A percentile compares a stretch with the other conserved stretches of the same genome.
phyloP scores from a whole-genome alignment of 2,797 vertebrate genomes.

The Enteromius anoplus region DNA sequence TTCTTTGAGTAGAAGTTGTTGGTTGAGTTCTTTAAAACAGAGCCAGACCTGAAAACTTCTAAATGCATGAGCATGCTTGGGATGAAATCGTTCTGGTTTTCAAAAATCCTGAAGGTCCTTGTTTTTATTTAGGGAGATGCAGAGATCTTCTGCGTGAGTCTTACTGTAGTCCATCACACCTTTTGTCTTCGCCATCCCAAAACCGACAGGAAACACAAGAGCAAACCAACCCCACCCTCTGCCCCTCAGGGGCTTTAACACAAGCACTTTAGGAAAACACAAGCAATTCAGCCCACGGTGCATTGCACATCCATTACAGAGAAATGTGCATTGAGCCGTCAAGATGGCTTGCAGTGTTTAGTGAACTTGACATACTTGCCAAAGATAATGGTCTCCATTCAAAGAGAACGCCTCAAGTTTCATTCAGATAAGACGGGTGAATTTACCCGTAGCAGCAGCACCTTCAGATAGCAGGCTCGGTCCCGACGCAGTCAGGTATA shows the following conservation, averaged over 20 bases:
- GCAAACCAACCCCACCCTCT: constrained; percentile 18
- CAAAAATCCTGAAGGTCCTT: constrained; percentile 34
- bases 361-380: constrained; percentile 51
- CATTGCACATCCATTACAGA: constrained; percentile 27
- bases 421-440: constrained; percentile 19
- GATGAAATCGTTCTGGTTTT: constrained; percentile 12
- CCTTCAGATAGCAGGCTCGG: constrained; percentile 6
- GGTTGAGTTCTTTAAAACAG: constrained; percentile 1
- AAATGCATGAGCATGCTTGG: constrained; percentile 40
- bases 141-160: constrained; percentile 63
- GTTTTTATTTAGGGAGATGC: constrained; percentile 64
- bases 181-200: constrained; percentile 46
- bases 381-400: constrained; percentile 50
- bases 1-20: not conserved
- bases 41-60: not conserved
- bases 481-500: constrained; percentile 22
- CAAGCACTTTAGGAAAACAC: constrained; percentile 61
- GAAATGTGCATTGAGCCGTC: constrained; percentile 24
- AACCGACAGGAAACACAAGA: constrained; percentile 29
- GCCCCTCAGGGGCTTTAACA: constrained; percentile 20
- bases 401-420: constrained; percentile 36
- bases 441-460: constrained; percentile 24
- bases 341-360: constrained; percentile 46
- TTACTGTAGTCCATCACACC: constrained; percentile 63
- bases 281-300: constrained; percentile 59